Evolutionary conservation across 2,113 vertebrate species (phyloP).

Genomic region (Microcebus tavaratra): DNA sequence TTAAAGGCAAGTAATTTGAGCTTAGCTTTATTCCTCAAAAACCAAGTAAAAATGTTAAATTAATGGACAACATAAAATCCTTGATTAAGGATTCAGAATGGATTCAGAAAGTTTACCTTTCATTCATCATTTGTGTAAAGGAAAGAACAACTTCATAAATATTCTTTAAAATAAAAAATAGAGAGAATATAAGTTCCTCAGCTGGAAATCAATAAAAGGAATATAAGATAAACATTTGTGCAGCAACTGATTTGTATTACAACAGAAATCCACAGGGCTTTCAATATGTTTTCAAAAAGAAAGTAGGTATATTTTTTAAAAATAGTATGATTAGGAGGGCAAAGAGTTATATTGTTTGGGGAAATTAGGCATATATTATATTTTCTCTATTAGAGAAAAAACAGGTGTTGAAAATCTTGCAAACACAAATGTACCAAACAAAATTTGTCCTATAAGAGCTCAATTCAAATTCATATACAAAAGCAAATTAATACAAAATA

Average conservation of each 20-base stretch:
- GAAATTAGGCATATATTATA: background rate
- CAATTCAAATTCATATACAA: slow-evolving; percentile 15
- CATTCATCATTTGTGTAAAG: background rate
- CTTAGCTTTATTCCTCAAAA: background rate
- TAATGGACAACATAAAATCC: background rate
- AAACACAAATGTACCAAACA: background rate
- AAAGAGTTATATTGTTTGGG: background rate
- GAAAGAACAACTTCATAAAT: background rate
- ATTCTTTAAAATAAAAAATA: background rate
- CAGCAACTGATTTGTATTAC: background rate
- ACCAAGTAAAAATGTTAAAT: background rate
- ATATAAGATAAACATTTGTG: background rate
- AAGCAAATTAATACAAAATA: background rate
- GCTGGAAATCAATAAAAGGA: background rate
- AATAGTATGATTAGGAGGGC: background rate
- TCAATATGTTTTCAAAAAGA: background rate
- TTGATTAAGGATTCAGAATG: no score
- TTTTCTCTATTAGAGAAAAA: background rate
- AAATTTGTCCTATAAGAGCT: background rate
- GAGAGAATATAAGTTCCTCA: background rate
- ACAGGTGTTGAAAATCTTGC: background rate
- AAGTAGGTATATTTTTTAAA: background rate
- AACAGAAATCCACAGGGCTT: background rate
- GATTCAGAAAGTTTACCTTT: background rate
- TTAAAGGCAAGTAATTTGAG: background rate